A percentile compares a stretch with the other conserved stretches of the same genome.
phyloP scores from a whole-genome alignment of 37 sponge, comb jelly and placozoan species.

The Halisarca cf. caerulea region DNA sequence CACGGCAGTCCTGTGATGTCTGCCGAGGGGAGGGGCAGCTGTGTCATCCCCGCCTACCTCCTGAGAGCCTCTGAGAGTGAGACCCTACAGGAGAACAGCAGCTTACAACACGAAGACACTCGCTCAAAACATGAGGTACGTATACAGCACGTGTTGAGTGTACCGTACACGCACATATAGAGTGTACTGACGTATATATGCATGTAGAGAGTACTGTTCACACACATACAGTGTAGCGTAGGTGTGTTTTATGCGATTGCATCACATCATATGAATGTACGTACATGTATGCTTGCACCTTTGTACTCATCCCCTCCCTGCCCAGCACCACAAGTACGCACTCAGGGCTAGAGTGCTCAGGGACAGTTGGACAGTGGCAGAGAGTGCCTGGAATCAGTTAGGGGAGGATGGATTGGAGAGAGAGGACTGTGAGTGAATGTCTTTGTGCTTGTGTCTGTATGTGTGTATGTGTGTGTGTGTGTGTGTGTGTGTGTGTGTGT shows the following conservation, averaged over 20 bases:
- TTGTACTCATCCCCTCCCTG: not conserved
- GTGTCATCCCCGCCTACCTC: conserved; percentile 68
- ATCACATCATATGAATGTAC: too few relatives aligned
- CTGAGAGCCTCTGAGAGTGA: conserved; percentile 38
- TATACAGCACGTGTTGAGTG: not conserved
- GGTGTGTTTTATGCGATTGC: too few relatives aligned
- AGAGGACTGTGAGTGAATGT: conserved; percentile 25
- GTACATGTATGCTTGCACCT: not conserved
- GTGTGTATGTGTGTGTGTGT: too few relatives aligned
- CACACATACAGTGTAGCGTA: too few relatives aligned
- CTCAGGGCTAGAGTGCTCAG: conserved; percentile 67
- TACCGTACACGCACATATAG: not conserved
- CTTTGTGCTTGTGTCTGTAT: too few relatives aligned
- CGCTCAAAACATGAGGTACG: conserved; percentile 16
- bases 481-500: too few relatives aligned
- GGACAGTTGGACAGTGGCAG: conserved; percentile 75
- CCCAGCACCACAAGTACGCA: conserved; percentile 76
- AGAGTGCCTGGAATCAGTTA: conserved; percentile 76
- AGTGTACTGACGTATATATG: not conserved
- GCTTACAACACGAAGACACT: not conserved
- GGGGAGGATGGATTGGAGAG: not conserved
- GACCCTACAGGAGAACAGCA: not conserved
- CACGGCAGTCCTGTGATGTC: conserved; percentile 36
- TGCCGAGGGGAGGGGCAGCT: conserved; percentile 66
- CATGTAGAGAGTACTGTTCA: not conserved